Evolutionary conservation across 2,797 vertebrate genomes (phyloP), one percentile per base, ranked within the genome.

Genomic region (Carapus acus): DNA sequence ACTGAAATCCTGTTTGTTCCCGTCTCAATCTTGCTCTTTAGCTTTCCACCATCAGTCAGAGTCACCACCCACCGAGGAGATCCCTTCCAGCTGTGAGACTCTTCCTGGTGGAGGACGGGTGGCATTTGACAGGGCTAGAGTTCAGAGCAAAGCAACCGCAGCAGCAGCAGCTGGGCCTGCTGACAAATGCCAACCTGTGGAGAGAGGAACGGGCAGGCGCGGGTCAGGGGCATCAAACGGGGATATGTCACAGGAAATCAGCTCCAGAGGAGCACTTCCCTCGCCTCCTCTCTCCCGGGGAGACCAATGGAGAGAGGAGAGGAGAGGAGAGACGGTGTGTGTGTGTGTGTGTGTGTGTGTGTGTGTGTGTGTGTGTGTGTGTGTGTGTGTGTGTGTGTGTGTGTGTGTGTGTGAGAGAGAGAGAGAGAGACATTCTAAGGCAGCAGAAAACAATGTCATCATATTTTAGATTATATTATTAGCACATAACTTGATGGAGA

Each of bases 71-170:
- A 65, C 60, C 47, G 65, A 44, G 71, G 44, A 75, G 69, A 70
- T 69, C 56, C 67, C 59, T 16, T 22, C 58, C 55, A 40, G 48
- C 41, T 20, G 13, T 21, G 52, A 57, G n/a, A 33, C 46, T 49
- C 65, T 67, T 67, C 62, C 71, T 59, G 54, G 13, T 36, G 24
- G 54, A 64, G 62, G 58, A 64, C 65, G 69, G 31, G 51, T 83
- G 80, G 55, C 81, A 78, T 86, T 87, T 57, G 41, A 66, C 67
- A 69, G 51, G 62, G 70, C 64, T 47, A 71, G 63, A 77, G 79
- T 79, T 81, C 60, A 75, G 66, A 71, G 75, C 58, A 71, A 76
- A 74, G 54, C 43, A 15, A n/a, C n/a, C n/a, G n/a, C n/a, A n/a
- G n/a, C n/a, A n/a, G n/a, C 49, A 77, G 66, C 80, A 83, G 78